Evolutionary conservation across 2,888 invertebrate genomes (phyloP), one percentile per base, ranked within the genome.

Genomic region (Epirrhoe tristata): DNA sequence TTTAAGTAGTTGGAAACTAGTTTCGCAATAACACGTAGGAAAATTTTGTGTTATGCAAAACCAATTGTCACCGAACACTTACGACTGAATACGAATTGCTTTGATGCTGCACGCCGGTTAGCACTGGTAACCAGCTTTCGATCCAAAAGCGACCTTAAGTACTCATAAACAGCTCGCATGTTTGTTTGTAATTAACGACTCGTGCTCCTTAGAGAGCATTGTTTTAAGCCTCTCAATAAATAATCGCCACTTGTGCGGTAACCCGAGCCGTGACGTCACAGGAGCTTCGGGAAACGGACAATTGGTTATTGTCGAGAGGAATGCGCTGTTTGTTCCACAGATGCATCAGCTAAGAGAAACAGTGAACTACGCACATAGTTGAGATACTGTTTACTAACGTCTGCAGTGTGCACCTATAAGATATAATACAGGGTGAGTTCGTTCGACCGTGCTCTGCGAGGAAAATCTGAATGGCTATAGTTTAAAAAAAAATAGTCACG

Each of bases 131-230:
- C 58, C 55, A 5, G 55, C 36, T 59, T 63, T 59, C n/a, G 14
- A 24, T 34, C 16, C 32, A 67, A 67, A 63, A 24, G 24, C 8
- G 31, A 14, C 46, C 43, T 60, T 78, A 81, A 74, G 66, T 64
- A 72, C 61, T 79, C 78, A 79, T 81, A 79, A 81, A 77, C 76
- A 78, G 84, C 77, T 74, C 78, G 80, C 86, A 82, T 89, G 90
- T 91, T 86, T 87, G 87, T 87, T 88, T 86, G 83, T 89, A 90
- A 91, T 91, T 90, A 91, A 91, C 91, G 89, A 88, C 86, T 84
- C 86, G 81, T 86, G 87, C 84, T 84, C 81, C 70, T 82, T 81
- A 81, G 84, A 80, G 87, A 84, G 89, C 91, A 91, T 89, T 92
- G 91, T 91, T 83, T 81, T 79, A 79, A 79, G 77, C 77, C 69